Conservation (phyloP, 2,113 vertebrate genomes). For the Terrapene triunguis region DNA sequence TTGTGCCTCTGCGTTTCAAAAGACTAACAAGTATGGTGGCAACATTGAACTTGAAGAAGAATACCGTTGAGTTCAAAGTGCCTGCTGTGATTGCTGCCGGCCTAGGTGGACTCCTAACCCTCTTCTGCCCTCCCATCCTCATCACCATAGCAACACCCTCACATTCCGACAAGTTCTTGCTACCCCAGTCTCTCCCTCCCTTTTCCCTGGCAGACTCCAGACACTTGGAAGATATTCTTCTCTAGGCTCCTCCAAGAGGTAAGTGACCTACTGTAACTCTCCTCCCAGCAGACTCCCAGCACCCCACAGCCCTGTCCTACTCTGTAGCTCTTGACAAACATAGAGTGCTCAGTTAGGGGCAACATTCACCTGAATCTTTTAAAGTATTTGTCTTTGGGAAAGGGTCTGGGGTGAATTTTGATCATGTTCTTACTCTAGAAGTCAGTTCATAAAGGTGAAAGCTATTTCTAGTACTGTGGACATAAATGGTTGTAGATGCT, state of each 20-base stretch:
- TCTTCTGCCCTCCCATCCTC: neutral
- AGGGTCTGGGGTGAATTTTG: neutral
- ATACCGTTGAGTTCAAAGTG: neutral
- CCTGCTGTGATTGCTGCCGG: neutral
- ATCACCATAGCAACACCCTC: neutral
- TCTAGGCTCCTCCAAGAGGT: neutral
- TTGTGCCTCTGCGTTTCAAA: neutral
- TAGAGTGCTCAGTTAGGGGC: neutral
- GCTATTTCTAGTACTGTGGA: neutral
- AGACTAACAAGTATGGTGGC: neutral
- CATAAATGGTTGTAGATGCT: neutral
- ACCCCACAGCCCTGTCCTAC: neutral
- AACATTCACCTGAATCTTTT: slow-evolving; percentile 65
- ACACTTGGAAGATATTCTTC: neutral
- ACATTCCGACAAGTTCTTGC: accelerated
- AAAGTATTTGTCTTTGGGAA: slow-evolving; percentile 66
- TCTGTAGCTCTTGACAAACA: neutral
- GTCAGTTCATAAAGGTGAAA: neutral
- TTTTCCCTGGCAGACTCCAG: neutral
- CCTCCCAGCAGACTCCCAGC: neutral
- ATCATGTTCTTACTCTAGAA: neutral
- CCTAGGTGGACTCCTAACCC: accelerated
- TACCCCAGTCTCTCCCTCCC: neutral
- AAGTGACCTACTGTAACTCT: neutral
- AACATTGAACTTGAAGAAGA: neutral